Percentiles rank a stretch among this genome's conserved stretches.
phyloP scores from a whole-genome alignment of 2,888 invertebrate genomes.

The Electrophaes corylata region DNA sequence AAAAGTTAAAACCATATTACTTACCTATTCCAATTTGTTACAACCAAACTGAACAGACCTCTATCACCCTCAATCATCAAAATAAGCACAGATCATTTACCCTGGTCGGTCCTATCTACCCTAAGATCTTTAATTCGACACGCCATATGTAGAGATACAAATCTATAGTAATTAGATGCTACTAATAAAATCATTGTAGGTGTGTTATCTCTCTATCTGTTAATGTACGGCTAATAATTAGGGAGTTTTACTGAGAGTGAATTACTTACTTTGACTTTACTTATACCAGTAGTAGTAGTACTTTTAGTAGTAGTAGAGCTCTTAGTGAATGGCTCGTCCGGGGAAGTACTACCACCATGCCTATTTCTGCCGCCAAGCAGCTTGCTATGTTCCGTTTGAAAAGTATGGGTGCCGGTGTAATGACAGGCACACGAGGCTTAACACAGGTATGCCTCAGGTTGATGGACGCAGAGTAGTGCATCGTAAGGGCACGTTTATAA shows the following conservation, averaged over 20 bases:
- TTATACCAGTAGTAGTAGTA: too few relatives aligned
- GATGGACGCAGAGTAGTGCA: too few relatives aligned
- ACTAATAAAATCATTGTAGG: conserved; percentile 74
- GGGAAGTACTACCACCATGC: too few relatives aligned
- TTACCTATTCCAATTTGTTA: background rate
- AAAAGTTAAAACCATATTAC: background rate
- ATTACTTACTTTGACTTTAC: conserved; percentile 1
- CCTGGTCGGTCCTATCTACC: conserved; percentile 51
- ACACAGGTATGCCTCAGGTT: too few relatives aligned
- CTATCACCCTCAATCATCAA: background rate
- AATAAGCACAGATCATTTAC: conserved; percentile 1
- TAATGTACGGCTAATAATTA: conserved; percentile 13
- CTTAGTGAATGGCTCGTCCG: too few relatives aligned
- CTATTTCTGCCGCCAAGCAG: too few relatives aligned
- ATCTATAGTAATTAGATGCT: conserved; percentile 79
- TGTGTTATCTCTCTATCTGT: conserved; percentile 53
- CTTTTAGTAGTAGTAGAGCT: too few relatives aligned
- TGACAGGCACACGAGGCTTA: too few relatives aligned
- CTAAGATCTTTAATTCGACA: conserved; percentile 47
- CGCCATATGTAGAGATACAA: conserved; percentile 68
- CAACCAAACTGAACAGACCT: conserved; percentile 8
- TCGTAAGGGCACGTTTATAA: too few relatives aligned
- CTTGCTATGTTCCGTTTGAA: too few relatives aligned
- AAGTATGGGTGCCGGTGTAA: too few relatives aligned
- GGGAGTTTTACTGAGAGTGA: conserved; percentile 4